Conservation (phyloP, 1,140 invertebrate genomes). For the Ceratosolen fusciceps region DNA sequence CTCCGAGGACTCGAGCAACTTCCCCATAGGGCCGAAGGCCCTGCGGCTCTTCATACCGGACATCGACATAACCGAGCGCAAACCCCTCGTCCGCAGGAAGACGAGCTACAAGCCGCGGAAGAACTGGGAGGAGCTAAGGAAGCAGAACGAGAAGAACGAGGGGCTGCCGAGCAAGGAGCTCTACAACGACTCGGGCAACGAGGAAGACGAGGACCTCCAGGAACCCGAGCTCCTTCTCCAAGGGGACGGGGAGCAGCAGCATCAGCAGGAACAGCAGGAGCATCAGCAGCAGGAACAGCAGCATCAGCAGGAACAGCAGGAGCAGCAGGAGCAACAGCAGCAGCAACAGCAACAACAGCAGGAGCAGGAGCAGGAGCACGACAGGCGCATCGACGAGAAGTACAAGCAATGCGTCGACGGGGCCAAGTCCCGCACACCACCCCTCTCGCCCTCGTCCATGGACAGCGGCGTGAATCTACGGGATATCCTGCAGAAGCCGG, state of each 20-base stretch:
- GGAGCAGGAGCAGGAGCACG: constrained; percentile 41
- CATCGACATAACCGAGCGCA: constrained; percentile 71
- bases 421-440: constrained; percentile 46
- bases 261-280: too few relatives aligned
- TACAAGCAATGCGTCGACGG: constrained; percentile 66
- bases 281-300: too few relatives aligned
- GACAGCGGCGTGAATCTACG: constrained; percentile 40
- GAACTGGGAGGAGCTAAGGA: constrained; percentile 69
- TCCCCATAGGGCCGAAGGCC: constrained; percentile 72
- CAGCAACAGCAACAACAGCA: not conserved
- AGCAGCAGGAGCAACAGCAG: not conserved
- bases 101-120: constrained; percentile 69
- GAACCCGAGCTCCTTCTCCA: not conserved
- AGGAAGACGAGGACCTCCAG: constrained; percentile 58
- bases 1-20: constrained; percentile 63
- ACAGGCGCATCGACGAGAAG: constrained; percentile 65
- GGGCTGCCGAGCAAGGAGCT: constrained; percentile 61
- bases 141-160: constrained; percentile 68
- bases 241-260: not conserved
- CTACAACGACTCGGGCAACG: constrained; percentile 62
- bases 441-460: constrained; percentile 16
- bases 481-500: constrained; percentile 61
- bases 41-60: constrained; percentile 72
- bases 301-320: not conserved
- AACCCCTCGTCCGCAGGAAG: constrained; percentile 65